These are phyloP conservation scores for Tetropium fuscum DNA, from an alignment of 2,888 invertebrate species.

Conservation along the genomic window DNA sequence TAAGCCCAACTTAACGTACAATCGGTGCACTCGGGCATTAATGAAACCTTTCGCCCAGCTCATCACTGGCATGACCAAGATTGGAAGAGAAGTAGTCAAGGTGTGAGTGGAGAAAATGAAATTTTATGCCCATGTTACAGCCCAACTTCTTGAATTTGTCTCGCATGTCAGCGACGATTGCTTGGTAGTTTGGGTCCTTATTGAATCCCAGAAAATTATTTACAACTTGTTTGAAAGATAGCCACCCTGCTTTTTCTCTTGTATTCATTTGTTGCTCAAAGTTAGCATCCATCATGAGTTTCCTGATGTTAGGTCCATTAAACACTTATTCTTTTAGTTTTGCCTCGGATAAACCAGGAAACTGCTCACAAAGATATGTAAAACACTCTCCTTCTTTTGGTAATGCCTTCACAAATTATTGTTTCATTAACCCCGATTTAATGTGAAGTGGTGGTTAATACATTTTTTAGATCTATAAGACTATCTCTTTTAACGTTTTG, in stretches of 20 bases:
- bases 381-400: too few relatives aligned
- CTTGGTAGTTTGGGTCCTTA: background rate
- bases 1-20: too few relatives aligned
- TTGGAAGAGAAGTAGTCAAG: background rate
- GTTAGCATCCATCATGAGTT: background rate
- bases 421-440: too few relatives aligned
- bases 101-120: background rate
- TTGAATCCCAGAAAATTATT: background rate
- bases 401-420: too few relatives aligned
- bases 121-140: background rate
- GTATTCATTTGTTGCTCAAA: background rate
- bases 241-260: background rate
- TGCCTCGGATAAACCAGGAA: too few relatives aligned
- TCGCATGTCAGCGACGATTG: background rate
- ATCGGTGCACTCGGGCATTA: too few relatives aligned
- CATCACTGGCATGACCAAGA: background rate
- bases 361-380: too few relatives aligned
- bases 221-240: background rate
- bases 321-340: too few relatives aligned
- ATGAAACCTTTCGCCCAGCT: background rate
- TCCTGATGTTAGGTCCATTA: background rate
- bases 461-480: too few relatives aligned
- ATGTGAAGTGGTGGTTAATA: too few relatives aligned
- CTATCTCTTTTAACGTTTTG: too few relatives aligned
- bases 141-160: background rate